Base-by-base conservation (phyloP, 2,113 vertebrate genomes). In the Patagioenas fasciata region DNA sequence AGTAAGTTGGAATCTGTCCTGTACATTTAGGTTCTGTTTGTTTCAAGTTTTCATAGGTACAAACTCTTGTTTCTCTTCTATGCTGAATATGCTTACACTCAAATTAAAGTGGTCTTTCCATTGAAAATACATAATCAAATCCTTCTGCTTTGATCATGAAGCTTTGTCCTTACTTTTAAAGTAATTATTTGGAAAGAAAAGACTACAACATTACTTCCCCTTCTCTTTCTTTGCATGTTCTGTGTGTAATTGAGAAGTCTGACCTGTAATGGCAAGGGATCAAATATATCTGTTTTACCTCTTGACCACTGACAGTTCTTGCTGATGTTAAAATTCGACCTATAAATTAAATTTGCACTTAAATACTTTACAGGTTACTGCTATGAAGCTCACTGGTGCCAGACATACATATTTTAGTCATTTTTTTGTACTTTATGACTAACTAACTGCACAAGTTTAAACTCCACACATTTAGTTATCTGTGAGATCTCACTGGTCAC, bases 311-410 rank as follows among this genome's bases (percentile, higher is more conserved):
- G 74, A 51, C 80, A 83, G 60, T 51, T 80, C 67, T 80, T 51
- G 15, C 31, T 74, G n/a, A 58, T 62, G 64, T 19, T 90, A 91
- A 95, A 77, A 97, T 80, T 80, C 56, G 80, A 65, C 73, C 85
- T 60, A n/a, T 29, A 93, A 86, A 90, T 85, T 93, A 91, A 71
- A 85, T 93, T 80, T 86, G 60, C 40, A 83, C 60, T 94, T 89
- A 78, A 77, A 34, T 40, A 80, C 21, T 73, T 79, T 58, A 71
- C 18, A 60, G 11, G 36, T 75, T 89, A 25, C 71, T 90, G 61
- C 73, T 88, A n/a, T n/a, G 67, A 80, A 80, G 36, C 24, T 82
- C 34, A 34, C 26, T 56, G 26, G 29, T 80, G 15, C 34, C 66
- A 71, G 11, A 31, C 44, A 44, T 40, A 57, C 5, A 12, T 36